Evolutionary conservation across 1,140 invertebrate species (phyloP).

Genomic region (Archivesica marissinica): DNA sequence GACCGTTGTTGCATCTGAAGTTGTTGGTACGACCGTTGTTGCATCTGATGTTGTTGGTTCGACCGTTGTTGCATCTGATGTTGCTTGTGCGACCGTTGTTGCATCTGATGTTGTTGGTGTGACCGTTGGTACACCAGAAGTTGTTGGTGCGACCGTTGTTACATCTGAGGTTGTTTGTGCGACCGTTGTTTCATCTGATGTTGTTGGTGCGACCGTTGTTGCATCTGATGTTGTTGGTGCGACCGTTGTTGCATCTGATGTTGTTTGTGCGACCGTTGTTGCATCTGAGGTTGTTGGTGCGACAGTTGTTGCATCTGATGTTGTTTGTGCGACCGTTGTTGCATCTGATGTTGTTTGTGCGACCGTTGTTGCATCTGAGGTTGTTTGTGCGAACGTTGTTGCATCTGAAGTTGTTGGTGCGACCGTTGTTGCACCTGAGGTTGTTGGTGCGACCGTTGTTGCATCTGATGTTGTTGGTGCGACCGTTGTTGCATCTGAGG

Average conservation of each 20-base stretch:
- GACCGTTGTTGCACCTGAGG: not conserved
- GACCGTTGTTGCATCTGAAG: not conserved
- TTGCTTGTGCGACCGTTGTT: too few species aligned
- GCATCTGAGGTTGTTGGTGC: too few species aligned
- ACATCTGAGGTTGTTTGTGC: too few species aligned
- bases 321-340: too few species aligned
- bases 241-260: too few species aligned
- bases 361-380: too few species aligned
- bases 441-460: not conserved
- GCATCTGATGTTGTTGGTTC: not conserved
- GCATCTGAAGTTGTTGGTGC: not conserved
- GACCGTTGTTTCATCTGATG: not conserved
- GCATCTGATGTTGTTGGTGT: too few species aligned
- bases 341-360: too few species aligned
- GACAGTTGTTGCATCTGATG: too few species aligned
- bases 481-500: not conserved
- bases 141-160: too few species aligned
- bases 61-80: slow-evolving; percentile 16
- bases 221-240: not conserved
- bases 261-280: not conserved
- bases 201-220: not conserved
- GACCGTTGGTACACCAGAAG: too few species aligned
- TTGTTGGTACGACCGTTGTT: too few species aligned
- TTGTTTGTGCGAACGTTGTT: not conserved
- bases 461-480: not conserved